These are phyloP conservation scores for Darevskia mixta DNA, from an alignment of 2,797 vertebrate genomes.

Conservation along the genomic window DNA sequence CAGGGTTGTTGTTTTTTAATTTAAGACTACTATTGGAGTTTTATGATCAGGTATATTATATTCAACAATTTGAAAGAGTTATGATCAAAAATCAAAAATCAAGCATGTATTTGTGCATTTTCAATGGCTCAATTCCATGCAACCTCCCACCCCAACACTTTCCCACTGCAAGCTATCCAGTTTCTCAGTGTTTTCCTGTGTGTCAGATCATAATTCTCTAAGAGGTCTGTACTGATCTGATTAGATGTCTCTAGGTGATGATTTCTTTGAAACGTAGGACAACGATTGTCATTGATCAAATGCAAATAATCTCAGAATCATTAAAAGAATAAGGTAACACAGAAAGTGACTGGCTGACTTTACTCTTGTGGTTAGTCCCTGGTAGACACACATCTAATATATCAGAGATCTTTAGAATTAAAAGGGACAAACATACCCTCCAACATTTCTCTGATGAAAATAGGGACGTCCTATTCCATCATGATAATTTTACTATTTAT, in stretches of 20 bases:
- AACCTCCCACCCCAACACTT: neutral
- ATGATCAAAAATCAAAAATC: neutral
- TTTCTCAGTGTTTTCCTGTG: neutral
- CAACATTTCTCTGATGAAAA: too few species aligned
- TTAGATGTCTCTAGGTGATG: neutral
- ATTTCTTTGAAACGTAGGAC: neutral
- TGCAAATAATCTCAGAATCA: conserved; percentile 11
- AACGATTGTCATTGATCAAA: neutral
- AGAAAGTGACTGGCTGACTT: neutral
- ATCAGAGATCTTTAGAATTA: neutral
- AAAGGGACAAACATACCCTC: neutral
- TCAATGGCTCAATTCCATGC: neutral
- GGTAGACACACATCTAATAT: neutral
- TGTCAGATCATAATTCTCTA: neutral
- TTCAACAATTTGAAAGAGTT: neutral
- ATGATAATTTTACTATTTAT: too few species aligned
- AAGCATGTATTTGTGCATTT: neutral
- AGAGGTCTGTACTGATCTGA: neutral
- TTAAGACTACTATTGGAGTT: neutral
- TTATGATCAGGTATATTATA: neutral
- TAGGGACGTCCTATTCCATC: too few species aligned
- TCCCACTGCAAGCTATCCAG: neutral
- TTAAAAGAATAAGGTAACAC: neutral
- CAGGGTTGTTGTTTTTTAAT: conserved; percentile 22
- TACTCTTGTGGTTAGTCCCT: neutral